Percentiles rank a stretch among this genome's conserved stretches.
Evolutionary conservation across 2,888 invertebrate species (phyloP).

Genomic region (Agonopterix arenella): DNA sequence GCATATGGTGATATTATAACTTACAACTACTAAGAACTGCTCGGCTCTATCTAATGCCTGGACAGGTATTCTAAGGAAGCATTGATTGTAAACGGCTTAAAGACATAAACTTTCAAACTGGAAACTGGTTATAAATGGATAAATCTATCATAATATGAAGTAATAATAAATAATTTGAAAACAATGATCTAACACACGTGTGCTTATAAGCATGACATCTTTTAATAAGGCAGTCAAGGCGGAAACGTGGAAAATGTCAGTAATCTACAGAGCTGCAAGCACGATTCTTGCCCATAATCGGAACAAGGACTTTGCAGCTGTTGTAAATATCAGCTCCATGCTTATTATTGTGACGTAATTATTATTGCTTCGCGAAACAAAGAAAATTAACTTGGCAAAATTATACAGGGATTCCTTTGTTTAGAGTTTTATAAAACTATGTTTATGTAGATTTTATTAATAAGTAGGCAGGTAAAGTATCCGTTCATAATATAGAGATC

Average conservation of each 20-base stretch:
- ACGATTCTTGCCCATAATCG: conserved; percentile 73
- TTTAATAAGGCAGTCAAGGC: conserved; percentile 66
- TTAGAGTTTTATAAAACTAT: conserved; percentile 5
- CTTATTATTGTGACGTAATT: conserved; percentile 69
- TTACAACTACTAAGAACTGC: conserved; percentile 2
- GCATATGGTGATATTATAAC: neutral
- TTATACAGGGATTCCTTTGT: conserved; percentile 37
- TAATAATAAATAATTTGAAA: neutral
- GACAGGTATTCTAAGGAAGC: too few relatives aligned
- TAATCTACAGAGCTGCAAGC: conserved; percentile 62
- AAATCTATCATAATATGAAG: neutral
- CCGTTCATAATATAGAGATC: conserved; percentile 27
- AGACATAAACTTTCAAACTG: too few relatives aligned
- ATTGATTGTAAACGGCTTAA: too few relatives aligned
- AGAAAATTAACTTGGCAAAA: conserved; percentile 53
- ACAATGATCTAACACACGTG: conserved; percentile 41
- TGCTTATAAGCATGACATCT: conserved; percentile 55
- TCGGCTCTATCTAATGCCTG: neutral
- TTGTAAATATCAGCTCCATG: conserved; percentile 66
- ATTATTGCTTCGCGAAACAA: conserved; percentile 57
- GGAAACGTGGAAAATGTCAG: conserved; percentile 74
- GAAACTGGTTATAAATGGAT: neutral
- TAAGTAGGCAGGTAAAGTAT: conserved; percentile 12
- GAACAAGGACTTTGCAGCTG: conserved; percentile 73
- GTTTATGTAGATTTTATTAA: conserved; percentile 25